Evolutionary conservation across 2,797 vertebrate species (phyloP), one percentile per base, ranked within the genome.

Genomic region (Pseudochirops cupreus): DNA sequence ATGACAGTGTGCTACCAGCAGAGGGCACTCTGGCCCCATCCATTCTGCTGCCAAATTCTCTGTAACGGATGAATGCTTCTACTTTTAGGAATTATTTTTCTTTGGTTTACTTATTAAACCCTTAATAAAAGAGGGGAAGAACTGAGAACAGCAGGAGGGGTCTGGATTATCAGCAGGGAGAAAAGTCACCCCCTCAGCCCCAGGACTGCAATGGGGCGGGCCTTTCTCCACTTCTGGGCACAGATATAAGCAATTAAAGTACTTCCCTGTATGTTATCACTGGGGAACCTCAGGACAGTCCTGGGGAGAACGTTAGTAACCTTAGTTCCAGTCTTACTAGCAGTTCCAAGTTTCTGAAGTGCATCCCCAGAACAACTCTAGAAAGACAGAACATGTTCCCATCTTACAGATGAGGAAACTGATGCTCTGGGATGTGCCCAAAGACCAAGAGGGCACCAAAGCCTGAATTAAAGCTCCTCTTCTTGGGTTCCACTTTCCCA

Each of bases 1-100:
- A 87, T 87, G 21, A 87, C 74, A 11, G 39, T 50, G 39, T 50
- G 39, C 24, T 21, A 33, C 96, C 97, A 54, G 52, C 92, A 98
- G 98, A 97, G 98, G 98, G 98, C 97, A 97, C 96, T 96, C 62
- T 54, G 90, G 92, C 59, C 96, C 97, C 29, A 91, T 74, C 11
- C 91, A 97, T 5, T 0, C 0, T 0, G 0, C 39, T 50, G 74
- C 39, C 39, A 87, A 0, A 3, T 31, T 0, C 96, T 54, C 55
- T 1, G 5, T 0, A 6, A 82, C 0, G 18, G 12, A 26, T 91
- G 58, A 7, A 28, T 91, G 31, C 5, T 91, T 87, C 94, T 87
- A 93, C 50, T 96, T 96, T 82, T 1, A 0, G 62, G 90, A 95
- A 96, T 93, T 94, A 93, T 59, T 95, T 50, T 93, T 91, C 91